Base-by-base conservation (phyloP, 30 jellyfish, hydroid and myxozoan genomes). In the Hydractinia echinata region DNA sequence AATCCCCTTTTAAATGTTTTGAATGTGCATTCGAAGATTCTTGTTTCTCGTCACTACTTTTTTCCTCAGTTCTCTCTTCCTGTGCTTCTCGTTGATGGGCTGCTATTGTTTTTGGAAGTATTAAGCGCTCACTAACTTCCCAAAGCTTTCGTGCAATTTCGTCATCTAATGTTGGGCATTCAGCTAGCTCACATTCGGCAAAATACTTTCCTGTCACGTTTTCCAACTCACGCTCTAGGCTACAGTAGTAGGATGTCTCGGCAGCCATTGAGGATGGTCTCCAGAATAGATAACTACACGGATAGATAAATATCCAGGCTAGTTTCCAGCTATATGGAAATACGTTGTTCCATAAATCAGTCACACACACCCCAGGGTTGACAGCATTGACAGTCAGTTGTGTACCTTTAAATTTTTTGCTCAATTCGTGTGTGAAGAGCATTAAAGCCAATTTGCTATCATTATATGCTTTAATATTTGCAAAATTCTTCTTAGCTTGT, bases 71-170 rank as follows among this genome's bases (percentile, higher is more conserved):
- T 6, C 16, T 30, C 44, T 30, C 44, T 30, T 30, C 44, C 44
- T 30, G 44, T 2, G 44, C 44, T 30, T 30, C 44, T 30, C 44
- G 44, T 30, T 30, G 44, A 30, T 0, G n/a, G 8, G 53, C 60
- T 30, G 66, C 30, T 15, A 71, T 5, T 71, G 18, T 71, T 20
- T 71, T 71, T 52, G 81, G 81, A 14, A 14, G 30, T 7, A 71
- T 30, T 20, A 80, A 53, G 51, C 83, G 72, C 55, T 80, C 87
- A 53, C 83, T 80, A 8, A 48, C 87, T 10, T 62, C 87, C 87
- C 87, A 80, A 15, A 80, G 53, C 55, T 62, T 80, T 51, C 69
- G 66, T 14, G 55, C 83, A 4, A 80, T 50, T 10, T 66, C 82
- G 9, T 80, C 82, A 10, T 66, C 83, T 6, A 16, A 20, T 20